phyloP scores from a whole-genome alignment of 2,888 invertebrate genomes.

The Netelia virgata region DNA sequence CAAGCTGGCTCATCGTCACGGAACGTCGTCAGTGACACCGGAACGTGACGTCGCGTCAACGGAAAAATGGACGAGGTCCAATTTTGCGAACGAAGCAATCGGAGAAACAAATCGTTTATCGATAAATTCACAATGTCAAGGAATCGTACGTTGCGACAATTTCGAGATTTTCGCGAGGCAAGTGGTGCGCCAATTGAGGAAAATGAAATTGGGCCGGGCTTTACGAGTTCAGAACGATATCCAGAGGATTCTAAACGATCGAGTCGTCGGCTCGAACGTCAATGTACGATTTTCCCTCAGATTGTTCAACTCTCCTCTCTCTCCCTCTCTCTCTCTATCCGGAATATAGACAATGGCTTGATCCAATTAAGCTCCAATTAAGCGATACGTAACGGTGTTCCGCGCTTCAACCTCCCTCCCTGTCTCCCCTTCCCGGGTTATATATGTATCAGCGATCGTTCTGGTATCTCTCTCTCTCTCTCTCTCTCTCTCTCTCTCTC shows the following conservation, averaged over 20 bases:
- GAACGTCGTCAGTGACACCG: slow-evolving; percentile 1
- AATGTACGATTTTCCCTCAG: slow-evolving; percentile 36
- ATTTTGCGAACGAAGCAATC: slow-evolving; percentile 13
- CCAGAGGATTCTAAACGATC: slow-evolving; percentile 67
- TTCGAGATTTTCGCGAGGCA: slow-evolving; percentile 72
- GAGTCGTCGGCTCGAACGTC: slow-evolving; percentile 31
- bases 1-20: neutral
- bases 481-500: slow-evolving; percentile 37
- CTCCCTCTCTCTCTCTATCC: neutral
- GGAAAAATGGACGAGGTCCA: slow-evolving; percentile 23
- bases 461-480: slow-evolving; percentile 28
- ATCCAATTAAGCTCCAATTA: slow-evolving; percentile 59
- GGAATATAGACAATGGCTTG: slow-evolving; percentile 37
- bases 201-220: slow-evolving; percentile 67
- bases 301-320: slow-evolving; percentile 17
- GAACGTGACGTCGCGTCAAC: neutral
- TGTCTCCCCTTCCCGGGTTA: neutral
- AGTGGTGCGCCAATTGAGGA: slow-evolving; percentile 69
- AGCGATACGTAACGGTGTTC: slow-evolving; percentile 47
- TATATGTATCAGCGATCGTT: slow-evolving; percentile 3
- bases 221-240: slow-evolving; percentile 70
- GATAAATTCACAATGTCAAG: slow-evolving; percentile 8
- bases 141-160: slow-evolving; percentile 55
- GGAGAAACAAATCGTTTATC: slow-evolving; percentile 3
- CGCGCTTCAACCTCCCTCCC: slow-evolving; percentile 8